phyloP scores from a whole-genome alignment of 2,797 vertebrate species.

The Kryptolebias ocellatus region DNA sequence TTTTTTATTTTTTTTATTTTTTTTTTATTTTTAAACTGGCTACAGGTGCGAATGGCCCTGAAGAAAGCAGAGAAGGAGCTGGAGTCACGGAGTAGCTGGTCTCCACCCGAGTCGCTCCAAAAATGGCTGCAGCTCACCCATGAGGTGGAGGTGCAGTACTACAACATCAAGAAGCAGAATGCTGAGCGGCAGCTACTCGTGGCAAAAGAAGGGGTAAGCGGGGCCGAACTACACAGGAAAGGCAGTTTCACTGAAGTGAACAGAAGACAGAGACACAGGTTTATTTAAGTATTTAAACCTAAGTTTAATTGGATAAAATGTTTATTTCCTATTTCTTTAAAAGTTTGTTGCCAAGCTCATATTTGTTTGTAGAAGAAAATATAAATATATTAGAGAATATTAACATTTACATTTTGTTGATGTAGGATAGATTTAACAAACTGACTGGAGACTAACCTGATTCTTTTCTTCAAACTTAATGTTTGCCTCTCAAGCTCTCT shows the following conservation, averaged over 20 bases:
- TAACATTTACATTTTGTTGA: too few species aligned
- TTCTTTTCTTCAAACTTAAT: too few species aligned
- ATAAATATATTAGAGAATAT: too few species aligned
- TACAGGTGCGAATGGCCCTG: conserved; percentile 94
- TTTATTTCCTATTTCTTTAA: too few species aligned
- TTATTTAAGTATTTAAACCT: too few species aligned
- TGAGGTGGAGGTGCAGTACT: conserved; percentile 98
- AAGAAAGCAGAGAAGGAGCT: conserved; percentile 97
- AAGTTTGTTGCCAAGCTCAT: too few species aligned
- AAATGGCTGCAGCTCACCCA: conserved; percentile 99
- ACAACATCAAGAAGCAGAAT: conserved; percentile 98
- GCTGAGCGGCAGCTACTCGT: conserved; percentile 94
- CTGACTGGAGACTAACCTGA: too few species aligned
- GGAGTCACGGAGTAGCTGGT: conserved; percentile 92
- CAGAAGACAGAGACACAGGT: too few species aligned
- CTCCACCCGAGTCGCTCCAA: conserved; percentile 91
- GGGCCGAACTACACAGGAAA: neutral
- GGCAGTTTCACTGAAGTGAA: neutral
- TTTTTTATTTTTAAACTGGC: conserved; percentile 3
- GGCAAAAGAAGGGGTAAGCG: conserved; percentile 95
- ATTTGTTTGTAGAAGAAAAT: too few species aligned
- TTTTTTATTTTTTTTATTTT: neutral
- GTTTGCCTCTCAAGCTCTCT: too few species aligned
- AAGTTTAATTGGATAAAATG: too few species aligned
- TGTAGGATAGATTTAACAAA: too few species aligned